phyloP scores from a whole-genome alignment of 2,797 vertebrate species.

The Macropodus opercularis region DNA sequence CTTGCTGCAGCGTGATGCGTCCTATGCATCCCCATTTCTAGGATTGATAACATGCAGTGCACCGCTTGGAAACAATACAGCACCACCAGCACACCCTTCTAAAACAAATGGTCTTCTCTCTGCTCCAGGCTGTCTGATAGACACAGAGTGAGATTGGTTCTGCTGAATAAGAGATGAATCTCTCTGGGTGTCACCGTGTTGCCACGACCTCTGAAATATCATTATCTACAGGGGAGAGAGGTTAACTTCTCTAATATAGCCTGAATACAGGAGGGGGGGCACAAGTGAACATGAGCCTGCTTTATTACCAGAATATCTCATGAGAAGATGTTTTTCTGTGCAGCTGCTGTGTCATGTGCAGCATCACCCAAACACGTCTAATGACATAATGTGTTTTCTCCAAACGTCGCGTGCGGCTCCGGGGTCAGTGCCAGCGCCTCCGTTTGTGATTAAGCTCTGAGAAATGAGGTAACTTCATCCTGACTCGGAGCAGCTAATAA shows the following conservation, averaged over 20 bases:
- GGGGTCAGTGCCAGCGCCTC: constrained; percentile 50
- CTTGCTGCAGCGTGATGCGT: constrained; percentile 32
- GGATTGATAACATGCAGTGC: constrained; percentile 69
- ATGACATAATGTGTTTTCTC: constrained; percentile 54
- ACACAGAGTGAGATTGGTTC: constrained; percentile 79
- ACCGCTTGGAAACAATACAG: constrained; percentile 61
- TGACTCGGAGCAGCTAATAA: constrained; percentile 39
- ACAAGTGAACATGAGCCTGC: constrained; percentile 60
- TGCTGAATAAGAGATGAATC: constrained; percentile 82
- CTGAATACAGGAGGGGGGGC: constrained; percentile 61
- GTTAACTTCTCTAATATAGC: constrained; percentile 80
- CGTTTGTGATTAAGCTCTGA: constrained; percentile 42
- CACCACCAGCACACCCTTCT: constrained; percentile 46
- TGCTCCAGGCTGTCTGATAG: constrained; percentile 70
- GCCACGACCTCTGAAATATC: constrained; percentile 78
- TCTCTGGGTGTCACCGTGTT: constrained; percentile 68
- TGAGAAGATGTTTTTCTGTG: constrained; percentile 23
- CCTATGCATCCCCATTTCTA: constrained; percentile 53
- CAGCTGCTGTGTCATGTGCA: constrained; percentile 1
- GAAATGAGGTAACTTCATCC: constrained; percentile 32
- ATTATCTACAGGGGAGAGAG: constrained; percentile 78
- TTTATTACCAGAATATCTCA: constrained; percentile 64
- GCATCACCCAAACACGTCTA: constrained; percentile 45
- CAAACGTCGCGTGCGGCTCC: constrained; percentile 42
- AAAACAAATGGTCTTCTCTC: constrained; percentile 67